These are phyloP conservation scores for Ptilonorhynchus violaceus DNA, from an alignment of 2,113 vertebrate genomes.

Conservation along the genomic window DNA sequence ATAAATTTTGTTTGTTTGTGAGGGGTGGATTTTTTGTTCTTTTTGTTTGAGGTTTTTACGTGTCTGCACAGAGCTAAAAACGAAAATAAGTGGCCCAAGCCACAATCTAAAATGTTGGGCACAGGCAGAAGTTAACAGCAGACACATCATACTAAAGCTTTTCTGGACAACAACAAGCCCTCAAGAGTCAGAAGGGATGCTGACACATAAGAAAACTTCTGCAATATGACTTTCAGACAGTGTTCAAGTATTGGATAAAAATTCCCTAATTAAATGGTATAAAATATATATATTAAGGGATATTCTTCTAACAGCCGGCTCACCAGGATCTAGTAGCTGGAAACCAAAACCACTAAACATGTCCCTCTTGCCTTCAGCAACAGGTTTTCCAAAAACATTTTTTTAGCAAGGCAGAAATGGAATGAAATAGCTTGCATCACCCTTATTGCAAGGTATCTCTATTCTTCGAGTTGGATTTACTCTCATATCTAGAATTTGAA, in stretches of 20 bases:
- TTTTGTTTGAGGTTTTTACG: neutral
- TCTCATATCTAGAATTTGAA: neutral
- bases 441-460: neutral
- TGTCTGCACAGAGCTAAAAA: neutral
- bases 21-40: neutral
- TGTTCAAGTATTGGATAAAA: neutral
- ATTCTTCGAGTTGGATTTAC: neutral
- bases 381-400: neutral
- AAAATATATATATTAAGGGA: neutral
- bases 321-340: neutral
- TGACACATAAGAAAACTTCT: neutral
- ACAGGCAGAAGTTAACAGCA: neutral
- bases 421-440: neutral
- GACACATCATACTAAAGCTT: neutral
- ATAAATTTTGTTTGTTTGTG: neutral
- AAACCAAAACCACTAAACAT: neutral
- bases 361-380: neutral
- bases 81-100: neutral
- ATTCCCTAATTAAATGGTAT: neutral
- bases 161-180: neutral
- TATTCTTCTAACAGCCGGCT: neutral
- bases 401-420: neutral
- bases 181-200: neutral
- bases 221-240: neutral
- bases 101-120: neutral